These are phyloP conservation scores for Saturnia pavonia DNA, from an alignment of 2,888 invertebrate genomes.

Conservation along the genomic window DNA sequence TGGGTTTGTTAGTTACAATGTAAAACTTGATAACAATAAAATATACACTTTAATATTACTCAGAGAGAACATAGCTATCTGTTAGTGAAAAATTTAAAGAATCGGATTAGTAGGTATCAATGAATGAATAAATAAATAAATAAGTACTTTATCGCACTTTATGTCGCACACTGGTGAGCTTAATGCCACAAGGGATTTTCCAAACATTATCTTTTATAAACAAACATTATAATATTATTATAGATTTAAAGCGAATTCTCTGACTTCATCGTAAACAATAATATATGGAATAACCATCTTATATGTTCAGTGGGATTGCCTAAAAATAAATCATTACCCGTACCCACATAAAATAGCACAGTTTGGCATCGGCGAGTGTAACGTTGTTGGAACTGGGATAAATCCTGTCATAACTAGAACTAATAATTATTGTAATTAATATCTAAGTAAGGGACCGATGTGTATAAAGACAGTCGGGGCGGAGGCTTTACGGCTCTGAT, in stretches of 20 bases:
- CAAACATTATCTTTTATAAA: too few relatives aligned
- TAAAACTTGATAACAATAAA: too few relatives aligned
- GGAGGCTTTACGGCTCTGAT: constrained; percentile 58
- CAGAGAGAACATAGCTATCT: too few relatives aligned
- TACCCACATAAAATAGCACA: constrained; percentile 34
- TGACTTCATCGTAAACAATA: not conserved
- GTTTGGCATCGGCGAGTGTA: constrained; percentile 32
- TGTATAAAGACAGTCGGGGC: constrained; percentile 56
- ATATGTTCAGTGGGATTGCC: constrained; percentile 48
- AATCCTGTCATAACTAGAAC: constrained; percentile 74
- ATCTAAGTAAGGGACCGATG: constrained; percentile 54
- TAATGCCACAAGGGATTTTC: too few relatives aligned
- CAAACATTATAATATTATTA: not conserved
- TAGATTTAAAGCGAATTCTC: not conserved
- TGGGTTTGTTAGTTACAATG: too few relatives aligned
- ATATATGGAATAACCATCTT: constrained; percentile 21
- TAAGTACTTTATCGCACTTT: not conserved
- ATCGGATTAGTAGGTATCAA: too few relatives aligned
- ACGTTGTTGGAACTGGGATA: constrained; percentile 60
- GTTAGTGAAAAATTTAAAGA: too few relatives aligned
- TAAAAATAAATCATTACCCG: constrained; percentile 54
- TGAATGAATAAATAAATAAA: not conserved
- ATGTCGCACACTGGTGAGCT: too few relatives aligned
- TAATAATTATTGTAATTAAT: constrained; percentile 68
- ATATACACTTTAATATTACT: too few relatives aligned